Evolutionary conservation across 2,113 vertebrate species (phyloP).

Genomic region (Solenodon paradoxus): DNA sequence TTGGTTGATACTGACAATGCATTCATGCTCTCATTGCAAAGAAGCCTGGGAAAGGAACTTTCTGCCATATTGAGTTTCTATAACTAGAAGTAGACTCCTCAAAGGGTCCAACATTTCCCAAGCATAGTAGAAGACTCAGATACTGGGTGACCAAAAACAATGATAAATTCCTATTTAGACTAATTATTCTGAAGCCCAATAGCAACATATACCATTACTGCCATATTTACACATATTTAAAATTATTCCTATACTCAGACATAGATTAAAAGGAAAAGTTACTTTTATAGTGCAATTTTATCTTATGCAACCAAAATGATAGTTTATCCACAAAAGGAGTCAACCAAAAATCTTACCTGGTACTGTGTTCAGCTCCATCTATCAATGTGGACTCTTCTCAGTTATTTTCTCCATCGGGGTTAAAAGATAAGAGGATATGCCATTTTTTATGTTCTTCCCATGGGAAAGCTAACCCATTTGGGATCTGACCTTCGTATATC

Average conservation of each 20-base stretch:
- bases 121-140: background rate
- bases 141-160: background rate
- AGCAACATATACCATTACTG: background rate
- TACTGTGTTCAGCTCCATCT: background rate
- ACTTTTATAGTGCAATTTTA: background rate
- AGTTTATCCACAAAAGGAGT: background rate
- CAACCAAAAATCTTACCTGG: background rate
- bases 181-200: background rate
- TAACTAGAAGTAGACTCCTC: background rate
- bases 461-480: background rate
- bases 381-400: background rate
- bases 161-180: background rate
- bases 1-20: background rate
- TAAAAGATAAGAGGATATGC: background rate
- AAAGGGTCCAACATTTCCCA: background rate
- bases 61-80: background rate
- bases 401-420: background rate
- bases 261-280: background rate
- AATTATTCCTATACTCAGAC: background rate
- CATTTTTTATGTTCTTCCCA: background rate
- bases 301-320: background rate
- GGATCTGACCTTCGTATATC: background rate
- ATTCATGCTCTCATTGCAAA: background rate
- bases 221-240: background rate
- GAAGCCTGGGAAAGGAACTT: background rate